Conservation (phyloP, 2,797 vertebrate genomes). For the Tangara arthus region DNA sequence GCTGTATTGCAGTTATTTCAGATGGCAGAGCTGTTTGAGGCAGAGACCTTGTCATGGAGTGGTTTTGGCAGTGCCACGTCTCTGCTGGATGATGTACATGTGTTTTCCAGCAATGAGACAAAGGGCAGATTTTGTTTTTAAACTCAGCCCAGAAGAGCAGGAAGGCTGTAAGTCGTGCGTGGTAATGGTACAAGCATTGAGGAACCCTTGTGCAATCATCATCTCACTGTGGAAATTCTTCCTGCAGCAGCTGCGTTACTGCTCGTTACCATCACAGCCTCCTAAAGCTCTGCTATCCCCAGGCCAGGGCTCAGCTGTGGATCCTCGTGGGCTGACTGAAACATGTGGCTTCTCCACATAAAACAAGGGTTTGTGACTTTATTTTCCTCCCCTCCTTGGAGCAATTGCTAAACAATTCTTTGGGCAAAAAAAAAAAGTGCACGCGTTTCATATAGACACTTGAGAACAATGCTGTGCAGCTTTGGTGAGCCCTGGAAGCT, state of each 20-base stretch:
- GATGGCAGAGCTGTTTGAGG: background rate
- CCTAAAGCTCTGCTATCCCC: background rate
- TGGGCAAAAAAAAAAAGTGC: background rate
- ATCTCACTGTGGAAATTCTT: background rate
- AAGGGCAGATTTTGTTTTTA: background rate
- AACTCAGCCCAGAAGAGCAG: background rate
- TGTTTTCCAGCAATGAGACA: background rate
- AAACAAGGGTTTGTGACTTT: slow-evolving; percentile 29
- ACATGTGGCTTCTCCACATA: slow-evolving; percentile 35
- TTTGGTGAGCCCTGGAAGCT: slow-evolving; percentile 1
- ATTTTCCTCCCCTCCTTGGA: slow-evolving; percentile 18
- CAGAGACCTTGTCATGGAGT: background rate
- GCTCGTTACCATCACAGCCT: background rate
- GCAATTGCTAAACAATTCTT: slow-evolving; percentile 36
- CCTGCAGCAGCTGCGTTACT: background rate
- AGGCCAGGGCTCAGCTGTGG: slow-evolving; percentile 4
- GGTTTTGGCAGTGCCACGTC: background rate
- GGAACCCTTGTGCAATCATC: background rate
- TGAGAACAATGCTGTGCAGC: slow-evolving; percentile 11
- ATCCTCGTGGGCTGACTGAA: background rate
- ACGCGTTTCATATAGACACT: background rate
- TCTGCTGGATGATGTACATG: rapidly evolving
- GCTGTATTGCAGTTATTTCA: background rate
- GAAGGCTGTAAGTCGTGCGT: background rate
- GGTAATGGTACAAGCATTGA: background rate